phyloP scores from a whole-genome alignment of 2,113 vertebrate species.

The Isurus oxyrinchus region DNA sequence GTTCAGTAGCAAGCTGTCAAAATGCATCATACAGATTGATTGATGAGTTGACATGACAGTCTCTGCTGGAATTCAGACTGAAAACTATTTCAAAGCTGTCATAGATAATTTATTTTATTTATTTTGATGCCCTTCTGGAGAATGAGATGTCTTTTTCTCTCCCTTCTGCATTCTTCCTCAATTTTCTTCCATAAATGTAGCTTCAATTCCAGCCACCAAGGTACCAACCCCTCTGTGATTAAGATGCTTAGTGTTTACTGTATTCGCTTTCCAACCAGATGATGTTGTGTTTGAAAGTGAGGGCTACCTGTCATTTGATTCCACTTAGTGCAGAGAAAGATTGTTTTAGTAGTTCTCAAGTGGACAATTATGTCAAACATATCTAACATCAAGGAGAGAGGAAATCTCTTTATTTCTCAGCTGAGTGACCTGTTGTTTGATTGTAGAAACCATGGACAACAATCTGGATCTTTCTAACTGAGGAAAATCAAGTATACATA shows the following conservation, averaged over 20 bases:
- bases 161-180: not conserved
- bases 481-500: not conserved
- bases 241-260: not conserved
- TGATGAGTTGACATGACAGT: not conserved
- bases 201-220: not conserved
- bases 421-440: not conserved
- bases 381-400: not conserved
- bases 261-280: not conserved
- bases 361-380: not conserved
- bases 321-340: not conserved
- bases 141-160: not conserved
- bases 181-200: not conserved
- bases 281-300: not conserved
- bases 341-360: not conserved
- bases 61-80: not conserved
- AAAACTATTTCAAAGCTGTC: not conserved
- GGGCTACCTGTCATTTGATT: not conserved
- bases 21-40: not conserved
- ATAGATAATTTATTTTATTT: not conserved
- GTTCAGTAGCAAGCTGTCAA: not conserved
- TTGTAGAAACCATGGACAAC: not conserved
- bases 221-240: not conserved
- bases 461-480: not conserved
- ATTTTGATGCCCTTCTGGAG: not conserved
- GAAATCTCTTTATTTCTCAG: not conserved